Evolutionary conservation across 1,140 invertebrate species (phyloP).

Genomic region (Pentalonia nigronervosa): DNA sequence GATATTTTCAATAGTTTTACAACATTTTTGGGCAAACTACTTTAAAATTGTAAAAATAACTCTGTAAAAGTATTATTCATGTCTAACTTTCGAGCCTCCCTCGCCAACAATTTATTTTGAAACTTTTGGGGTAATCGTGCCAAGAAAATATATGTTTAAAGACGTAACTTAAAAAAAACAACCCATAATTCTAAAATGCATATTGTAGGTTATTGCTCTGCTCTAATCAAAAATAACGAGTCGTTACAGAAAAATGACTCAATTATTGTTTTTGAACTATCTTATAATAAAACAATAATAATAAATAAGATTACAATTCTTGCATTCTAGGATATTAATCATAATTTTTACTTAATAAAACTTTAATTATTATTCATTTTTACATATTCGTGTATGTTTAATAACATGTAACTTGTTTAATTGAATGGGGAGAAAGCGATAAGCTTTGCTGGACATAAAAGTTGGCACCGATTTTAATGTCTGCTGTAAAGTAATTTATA

Average conservation of each 20-base stretch:
- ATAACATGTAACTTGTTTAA: neutral
- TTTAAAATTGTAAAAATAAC: neutral
- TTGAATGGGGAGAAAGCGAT: neutral
- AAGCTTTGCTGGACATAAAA: constrained; percentile 15
- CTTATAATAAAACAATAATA: neutral
- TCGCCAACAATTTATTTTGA: neutral
- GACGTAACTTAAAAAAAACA: neutral
- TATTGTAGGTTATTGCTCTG: neutral
- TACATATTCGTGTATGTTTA: neutral
- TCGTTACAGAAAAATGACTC: neutral
- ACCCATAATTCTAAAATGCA: neutral
- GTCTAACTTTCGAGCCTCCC: neutral
- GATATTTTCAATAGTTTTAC: neutral
- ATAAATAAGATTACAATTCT: neutral
- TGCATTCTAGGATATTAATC: neutral
- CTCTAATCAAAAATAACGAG: neutral
- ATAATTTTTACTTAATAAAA: neutral
- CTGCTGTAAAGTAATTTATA: neutral
- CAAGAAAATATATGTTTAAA: neutral
- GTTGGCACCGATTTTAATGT: constrained; percentile 6
- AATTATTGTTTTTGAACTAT: neutral
- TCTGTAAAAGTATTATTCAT: neutral
- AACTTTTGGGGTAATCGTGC: neutral
- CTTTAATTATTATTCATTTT: neutral
- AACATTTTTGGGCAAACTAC: neutral